Evolutionary conservation across 2,888 invertebrate genomes (phyloP).

Genomic region (Nemurella pictetii): DNA sequence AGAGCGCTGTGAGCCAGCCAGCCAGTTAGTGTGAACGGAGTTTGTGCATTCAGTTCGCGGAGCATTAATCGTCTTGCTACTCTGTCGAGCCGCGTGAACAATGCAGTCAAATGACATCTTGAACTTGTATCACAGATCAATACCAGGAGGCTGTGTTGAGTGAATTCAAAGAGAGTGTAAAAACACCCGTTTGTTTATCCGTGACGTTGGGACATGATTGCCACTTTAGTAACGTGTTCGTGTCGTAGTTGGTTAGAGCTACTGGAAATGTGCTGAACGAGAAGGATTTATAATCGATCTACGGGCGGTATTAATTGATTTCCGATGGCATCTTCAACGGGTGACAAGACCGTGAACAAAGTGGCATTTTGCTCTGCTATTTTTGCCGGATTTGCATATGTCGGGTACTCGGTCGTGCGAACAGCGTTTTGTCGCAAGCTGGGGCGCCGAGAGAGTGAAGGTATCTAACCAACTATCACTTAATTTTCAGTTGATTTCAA

Average conservation of each 20-base stretch:
- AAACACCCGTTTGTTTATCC: not conserved
- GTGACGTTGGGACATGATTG: not conserved
- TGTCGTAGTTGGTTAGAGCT: not conserved
- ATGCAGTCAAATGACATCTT: not conserved
- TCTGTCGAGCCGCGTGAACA: not conserved
- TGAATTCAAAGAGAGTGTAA: not conserved
- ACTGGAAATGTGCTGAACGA: not conserved
- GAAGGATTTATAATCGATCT: not conserved
- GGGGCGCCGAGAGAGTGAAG: slow-evolving; percentile 49
- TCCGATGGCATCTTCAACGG: slow-evolving; percentile 42
- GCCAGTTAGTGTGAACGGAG: too few relatives aligned
- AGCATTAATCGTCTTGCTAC: not conserved
- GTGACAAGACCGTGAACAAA: slow-evolving; percentile 54
- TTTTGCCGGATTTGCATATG: slow-evolving; percentile 57
- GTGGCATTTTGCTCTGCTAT: slow-evolving; percentile 56
- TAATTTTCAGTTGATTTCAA: not conserved
- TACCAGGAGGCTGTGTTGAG: not conserved
- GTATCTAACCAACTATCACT: slow-evolving; percentile 44
- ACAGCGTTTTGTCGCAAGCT: slow-evolving; percentile 52
- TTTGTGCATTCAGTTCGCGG: not conserved
- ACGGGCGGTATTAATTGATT: not conserved
- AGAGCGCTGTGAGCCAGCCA: too few relatives aligned
- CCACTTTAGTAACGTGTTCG: not conserved
- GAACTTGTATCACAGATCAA: not conserved
- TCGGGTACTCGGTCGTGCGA: slow-evolving; percentile 54